A percentile compares a stretch with the other conserved stretches of the same genome.
phyloP scores from a whole-genome alignment of 2,888 invertebrate species.

The Abrostola tripartita region DNA sequence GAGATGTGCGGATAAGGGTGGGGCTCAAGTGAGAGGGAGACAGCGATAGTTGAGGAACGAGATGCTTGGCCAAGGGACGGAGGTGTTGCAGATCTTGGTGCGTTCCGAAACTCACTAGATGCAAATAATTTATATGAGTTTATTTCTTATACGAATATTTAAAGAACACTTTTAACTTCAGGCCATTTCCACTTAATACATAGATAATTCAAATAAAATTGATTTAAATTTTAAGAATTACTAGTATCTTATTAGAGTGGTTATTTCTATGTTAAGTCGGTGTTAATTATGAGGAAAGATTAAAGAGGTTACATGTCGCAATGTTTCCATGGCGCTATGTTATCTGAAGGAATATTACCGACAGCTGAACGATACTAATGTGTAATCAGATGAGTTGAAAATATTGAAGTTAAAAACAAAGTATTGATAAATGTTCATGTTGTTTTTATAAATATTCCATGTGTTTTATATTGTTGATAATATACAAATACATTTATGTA shows the following conservation, averaged over 20 bases:
- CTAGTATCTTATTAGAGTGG: background rate
- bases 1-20: constrained; percentile 52
- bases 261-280: background rate
- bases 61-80: constrained; percentile 57
- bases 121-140: constrained; percentile 16
- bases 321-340: constrained; percentile 28
- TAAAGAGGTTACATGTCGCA: constrained; percentile 30
- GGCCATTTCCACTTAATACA: too few species aligned
- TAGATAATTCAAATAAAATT: too few species aligned
- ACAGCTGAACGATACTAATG: constrained; percentile 22
- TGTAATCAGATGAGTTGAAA: constrained; percentile 9
- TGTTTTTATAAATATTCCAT: constrained; percentile 3
- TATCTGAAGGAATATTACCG: constrained; percentile 35
- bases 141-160: too few species aligned
- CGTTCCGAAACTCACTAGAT: constrained; percentile 58
- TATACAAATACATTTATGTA: background rate
- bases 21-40: constrained; percentile 50
- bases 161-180: too few species aligned
- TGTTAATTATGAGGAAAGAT: constrained; percentile 18
- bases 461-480: background rate
- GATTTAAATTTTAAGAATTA: too few species aligned
- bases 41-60: constrained; percentile 49
- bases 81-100: constrained; percentile 64
- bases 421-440: background rate
- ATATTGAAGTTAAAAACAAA: constrained; percentile 32